Base-by-base conservation (phyloP, 2,797 vertebrate species). In the Cetoscarus ocellatus region DNA sequence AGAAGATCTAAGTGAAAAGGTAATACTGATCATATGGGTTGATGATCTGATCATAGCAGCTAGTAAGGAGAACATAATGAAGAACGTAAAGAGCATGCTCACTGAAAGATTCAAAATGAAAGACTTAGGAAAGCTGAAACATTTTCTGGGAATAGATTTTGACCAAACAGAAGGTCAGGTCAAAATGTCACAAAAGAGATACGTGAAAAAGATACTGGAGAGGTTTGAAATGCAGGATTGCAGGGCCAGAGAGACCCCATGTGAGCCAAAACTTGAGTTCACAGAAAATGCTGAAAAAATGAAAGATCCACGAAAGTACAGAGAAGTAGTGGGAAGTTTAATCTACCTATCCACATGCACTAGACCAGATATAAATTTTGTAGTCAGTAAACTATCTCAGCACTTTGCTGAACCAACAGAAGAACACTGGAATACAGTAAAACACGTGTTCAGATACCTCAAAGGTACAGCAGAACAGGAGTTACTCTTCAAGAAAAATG, bases 151-250 rank as follows among this genome's bases (percentile, higher is more conserved):
- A 17, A 44, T 58, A 0, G 18, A 44, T 44, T 58, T 58, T 18
- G 1, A 11, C 9, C 56, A 58, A 13, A 14, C 3, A 15, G 42
- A 58, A 7, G 18, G 18, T 14, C 15, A 18, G 27, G 42, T 58
- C 0, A 58, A 27, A 39, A 58, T 58, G 40, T 14, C 56, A 27
- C 40, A 27, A 8, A 17, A 27, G 10, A 34, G 2, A 27, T 44
- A 58, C 34, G 18, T 40, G 7, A 6, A 58, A 1, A 58, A 7
- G 12, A 58, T 44, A 8, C 3, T 58, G 3, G 39, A 58, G 8
- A 44, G 8, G 39, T 57, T 57, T 43, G 19, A 57, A 5, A 43
- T 57, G 55, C 10, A 57, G 14, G 17, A 57, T 11, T 57, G 55
- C 9, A 57, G 27, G 27, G 11, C 54, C 11, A 39, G 35, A 7